Evolutionary conservation across 2,113 vertebrate genomes (phyloP), one percentile per base, ranked within the genome.

Genomic region (Orthochromis malagaraziensis): DNA sequence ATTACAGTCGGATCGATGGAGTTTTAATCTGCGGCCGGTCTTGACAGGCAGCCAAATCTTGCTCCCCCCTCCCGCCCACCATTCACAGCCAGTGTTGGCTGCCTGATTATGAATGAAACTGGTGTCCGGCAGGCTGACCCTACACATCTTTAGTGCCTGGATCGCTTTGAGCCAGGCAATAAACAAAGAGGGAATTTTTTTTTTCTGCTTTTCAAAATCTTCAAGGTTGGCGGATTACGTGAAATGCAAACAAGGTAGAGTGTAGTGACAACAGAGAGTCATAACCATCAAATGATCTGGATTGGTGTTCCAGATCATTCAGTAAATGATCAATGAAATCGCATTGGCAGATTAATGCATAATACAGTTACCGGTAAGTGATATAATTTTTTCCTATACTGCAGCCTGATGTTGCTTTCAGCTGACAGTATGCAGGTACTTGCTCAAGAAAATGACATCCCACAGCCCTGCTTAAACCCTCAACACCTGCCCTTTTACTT

Each of bases 1-100:
- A 94, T 95, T 93, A 94, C 85, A 87, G 89, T 73, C 7, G 57
- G 94, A 94, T 96, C 95, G 91, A 96, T 96, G 92, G 89, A 24
- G 86, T 90, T 96, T 95, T 95, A 94, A 95, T 95, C 94, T 94
- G 87, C 35, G 6, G 47, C 82, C 3, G 77, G 33, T 86, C 84
- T 82, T 91, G 87, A 95, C 87, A 75, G 54, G 79, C 54, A 47
- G 91, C 90, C 92, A 87, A 88, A 84, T 85, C 86, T 57, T 16
- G 29, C 86, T 26, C 70, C 57, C 40, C 29, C 58, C 75, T n/a
- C 81, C 86, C 85, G 7, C 91, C 90, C 89, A 85, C 85, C 19
- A 16, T 19, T 73, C 54, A 19, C 55, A 73, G 79, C 90, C 45
- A 21, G 45, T 7, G 9, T 17, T 16, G 49, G 84, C 65, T 7